Percentiles rank a stretch among this genome's conserved stretches.
These are phyloP conservation scores for Dryomyza anilis DNA, from an alignment of 2,888 invertebrate genomes.

Conservation along the genomic window DNA sequence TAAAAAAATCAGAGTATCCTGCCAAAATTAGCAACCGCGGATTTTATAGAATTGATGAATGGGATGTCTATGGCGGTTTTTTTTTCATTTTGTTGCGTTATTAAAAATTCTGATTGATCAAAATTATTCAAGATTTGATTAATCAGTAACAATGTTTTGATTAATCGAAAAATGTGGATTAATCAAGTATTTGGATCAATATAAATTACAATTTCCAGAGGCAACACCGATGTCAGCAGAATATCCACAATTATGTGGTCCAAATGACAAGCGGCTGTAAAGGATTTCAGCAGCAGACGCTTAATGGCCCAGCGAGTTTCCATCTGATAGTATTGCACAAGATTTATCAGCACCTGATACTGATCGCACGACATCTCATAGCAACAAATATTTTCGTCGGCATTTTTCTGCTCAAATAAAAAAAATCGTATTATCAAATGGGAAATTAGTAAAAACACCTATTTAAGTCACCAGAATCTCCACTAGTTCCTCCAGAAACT, in stretches of 20 bases:
- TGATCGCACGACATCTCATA: conserved; percentile 83
- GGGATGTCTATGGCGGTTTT: too few relatives aligned
- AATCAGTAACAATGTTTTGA: too few relatives aligned
- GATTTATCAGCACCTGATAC: conserved; percentile 80
- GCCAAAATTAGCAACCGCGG: too few relatives aligned
- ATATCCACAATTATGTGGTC: conserved; percentile 82
- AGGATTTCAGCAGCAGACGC: conserved; percentile 80
- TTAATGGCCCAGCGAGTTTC: conserved; percentile 87
- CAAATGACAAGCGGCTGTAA: conserved; percentile 85
- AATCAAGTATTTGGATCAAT: too few relatives aligned
- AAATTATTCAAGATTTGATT: too few relatives aligned
- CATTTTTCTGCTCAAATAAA: conserved; percentile 75
- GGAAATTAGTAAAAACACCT: not conserved
- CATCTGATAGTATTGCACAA: conserved; percentile 96
- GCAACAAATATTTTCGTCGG: conserved; percentile 85
- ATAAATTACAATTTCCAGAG: conserved; percentile 85
- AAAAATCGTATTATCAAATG: not conserved
- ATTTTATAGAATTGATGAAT: too few relatives aligned
- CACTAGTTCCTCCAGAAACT: conserved; percentile 80
- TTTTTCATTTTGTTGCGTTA: too few relatives aligned
- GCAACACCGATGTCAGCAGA: conserved; percentile 84
- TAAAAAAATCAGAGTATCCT: too few relatives aligned
- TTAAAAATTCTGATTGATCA: too few relatives aligned
- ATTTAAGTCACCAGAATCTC: conserved; percentile 73
- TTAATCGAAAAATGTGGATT: too few relatives aligned